phyloP scores from a whole-genome alignment of 2,113 vertebrate species.

The Vombatus ursinus region DNA sequence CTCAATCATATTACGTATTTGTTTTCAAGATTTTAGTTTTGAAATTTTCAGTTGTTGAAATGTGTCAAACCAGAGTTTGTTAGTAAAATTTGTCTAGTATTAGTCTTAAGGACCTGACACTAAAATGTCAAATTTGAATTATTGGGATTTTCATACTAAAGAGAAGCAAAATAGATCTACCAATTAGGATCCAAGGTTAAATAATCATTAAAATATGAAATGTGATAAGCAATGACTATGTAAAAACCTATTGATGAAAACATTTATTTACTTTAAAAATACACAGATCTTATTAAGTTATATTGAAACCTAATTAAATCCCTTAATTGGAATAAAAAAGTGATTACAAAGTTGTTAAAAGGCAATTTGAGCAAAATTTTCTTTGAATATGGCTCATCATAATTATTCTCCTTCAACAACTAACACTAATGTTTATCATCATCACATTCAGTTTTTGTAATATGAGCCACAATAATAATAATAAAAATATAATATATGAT shows the following conservation, averaged over 20 bases:
- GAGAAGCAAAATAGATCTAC: constrained; percentile 54
- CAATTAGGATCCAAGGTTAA: constrained; percentile 44
- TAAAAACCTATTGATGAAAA: constrained; percentile 55
- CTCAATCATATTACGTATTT: constrained; percentile 28
- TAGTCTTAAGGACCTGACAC: constrained; percentile 61
- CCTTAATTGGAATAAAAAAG: constrained; percentile 42
- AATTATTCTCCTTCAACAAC: background rate
- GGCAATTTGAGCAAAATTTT: constrained; percentile 45
- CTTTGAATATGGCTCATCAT: background rate
- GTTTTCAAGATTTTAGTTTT: constrained; percentile 56
- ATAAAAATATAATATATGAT: too few relatives aligned
- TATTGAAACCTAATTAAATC: constrained; percentile 48
- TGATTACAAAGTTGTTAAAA: constrained; percentile 41
- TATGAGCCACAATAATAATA: too few relatives aligned
- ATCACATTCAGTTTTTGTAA: too few relatives aligned
- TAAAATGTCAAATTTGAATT: constrained; percentile 65
- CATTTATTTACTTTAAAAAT: constrained; percentile 55
- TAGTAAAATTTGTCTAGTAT: constrained; percentile 57
- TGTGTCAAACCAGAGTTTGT: constrained; percentile 48
- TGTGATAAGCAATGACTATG: constrained; percentile 39
- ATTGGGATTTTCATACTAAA: constrained; percentile 59
- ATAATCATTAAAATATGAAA: constrained; percentile 58
- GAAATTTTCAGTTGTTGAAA: constrained; percentile 43
- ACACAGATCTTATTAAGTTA: constrained; percentile 30
- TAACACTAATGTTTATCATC: constrained; percentile 35